These are phyloP conservation scores for Aurelia sp. DNA, from an alignment of 30 jellyfish, hydroid and myxozoan species.

Conservation along the genomic window DNA sequence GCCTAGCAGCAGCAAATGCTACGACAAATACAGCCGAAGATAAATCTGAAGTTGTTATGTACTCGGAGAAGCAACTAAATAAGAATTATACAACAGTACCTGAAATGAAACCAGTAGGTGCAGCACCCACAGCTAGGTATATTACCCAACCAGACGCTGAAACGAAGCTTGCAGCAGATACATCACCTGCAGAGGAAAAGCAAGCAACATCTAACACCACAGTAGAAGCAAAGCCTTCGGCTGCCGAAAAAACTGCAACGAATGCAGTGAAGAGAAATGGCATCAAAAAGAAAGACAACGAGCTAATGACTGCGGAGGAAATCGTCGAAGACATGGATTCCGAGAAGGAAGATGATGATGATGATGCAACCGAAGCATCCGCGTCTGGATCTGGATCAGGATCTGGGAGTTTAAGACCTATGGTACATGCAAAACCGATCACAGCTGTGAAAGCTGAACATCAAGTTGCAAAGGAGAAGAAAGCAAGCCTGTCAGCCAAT, in stretches of 20 bases:
- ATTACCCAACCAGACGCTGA: slow-evolving; percentile 6
- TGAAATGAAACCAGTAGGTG: neutral
- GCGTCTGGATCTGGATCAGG: slow-evolving; percentile 91
- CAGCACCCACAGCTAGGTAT: slow-evolving; percentile 31
- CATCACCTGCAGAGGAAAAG: neutral
- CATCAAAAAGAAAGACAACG: slow-evolving; percentile 44
- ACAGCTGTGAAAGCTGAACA: slow-evolving; percentile 2
- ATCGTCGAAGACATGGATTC: slow-evolving; percentile 75
- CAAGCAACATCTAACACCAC: neutral
- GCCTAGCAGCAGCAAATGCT: neutral
- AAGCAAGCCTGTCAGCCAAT: slow-evolving; percentile 63
- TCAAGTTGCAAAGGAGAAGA: slow-evolving; percentile 14
- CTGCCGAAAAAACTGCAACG: neutral
- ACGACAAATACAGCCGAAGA: slow-evolving; percentile 43
- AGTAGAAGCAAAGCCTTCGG: slow-evolving; percentile 19
- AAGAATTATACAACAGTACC: slow-evolving; percentile 30
- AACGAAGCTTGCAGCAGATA: neutral
- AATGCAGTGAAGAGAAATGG: slow-evolving; percentile 48
- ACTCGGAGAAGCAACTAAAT: slow-evolving; percentile 48
- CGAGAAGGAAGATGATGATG: slow-evolving; percentile 67
- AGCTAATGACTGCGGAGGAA: slow-evolving; percentile 74
- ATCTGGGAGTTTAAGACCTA: slow-evolving; percentile 26
- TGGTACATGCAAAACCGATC: slow-evolving; percentile 2
- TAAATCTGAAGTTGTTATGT: slow-evolving; percentile 64
- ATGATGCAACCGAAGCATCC: slow-evolving; percentile 34